These are phyloP conservation scores for Lucilia cuprina DNA, from an alignment of 1,140 invertebrate genomes.

Conservation along the genomic window DNA sequence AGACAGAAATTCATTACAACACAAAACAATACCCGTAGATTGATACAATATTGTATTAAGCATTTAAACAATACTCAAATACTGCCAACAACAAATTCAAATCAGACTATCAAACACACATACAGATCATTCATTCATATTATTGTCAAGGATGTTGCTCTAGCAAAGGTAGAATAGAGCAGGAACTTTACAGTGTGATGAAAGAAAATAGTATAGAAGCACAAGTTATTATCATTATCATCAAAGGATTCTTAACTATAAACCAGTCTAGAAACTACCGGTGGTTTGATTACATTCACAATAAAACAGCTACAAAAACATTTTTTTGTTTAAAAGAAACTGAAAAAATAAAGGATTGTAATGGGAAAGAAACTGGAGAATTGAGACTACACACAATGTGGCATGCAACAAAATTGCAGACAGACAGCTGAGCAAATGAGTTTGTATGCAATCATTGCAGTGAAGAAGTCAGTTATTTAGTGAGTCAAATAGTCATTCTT, in stretches of 20 bases:
- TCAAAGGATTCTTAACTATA: neutral
- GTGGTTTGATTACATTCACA: neutral
- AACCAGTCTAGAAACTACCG: neutral
- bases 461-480: neutral
- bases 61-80: slow-evolving; percentile 15
- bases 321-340: neutral
- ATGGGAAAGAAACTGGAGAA: neutral
- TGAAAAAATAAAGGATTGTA: neutral
- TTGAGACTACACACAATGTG: neutral
- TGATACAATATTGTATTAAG: slow-evolving; percentile 30
- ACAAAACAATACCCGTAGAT: neutral
- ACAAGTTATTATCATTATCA: neutral
- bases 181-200: neutral
- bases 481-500: neutral
- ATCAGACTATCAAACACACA: neutral
- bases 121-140: neutral
- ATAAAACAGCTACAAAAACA: neutral
- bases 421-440: neutral
- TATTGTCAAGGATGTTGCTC: neutral
- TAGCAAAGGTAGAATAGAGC: neutral
- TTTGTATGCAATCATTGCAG: neutral
- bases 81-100: neutral
- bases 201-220: neutral
- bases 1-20: neutral
- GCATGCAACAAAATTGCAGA: neutral